Evolutionary conservation across 1,140 invertebrate genomes (phyloP).

Genomic region (Sinonovacula constricta): DNA sequence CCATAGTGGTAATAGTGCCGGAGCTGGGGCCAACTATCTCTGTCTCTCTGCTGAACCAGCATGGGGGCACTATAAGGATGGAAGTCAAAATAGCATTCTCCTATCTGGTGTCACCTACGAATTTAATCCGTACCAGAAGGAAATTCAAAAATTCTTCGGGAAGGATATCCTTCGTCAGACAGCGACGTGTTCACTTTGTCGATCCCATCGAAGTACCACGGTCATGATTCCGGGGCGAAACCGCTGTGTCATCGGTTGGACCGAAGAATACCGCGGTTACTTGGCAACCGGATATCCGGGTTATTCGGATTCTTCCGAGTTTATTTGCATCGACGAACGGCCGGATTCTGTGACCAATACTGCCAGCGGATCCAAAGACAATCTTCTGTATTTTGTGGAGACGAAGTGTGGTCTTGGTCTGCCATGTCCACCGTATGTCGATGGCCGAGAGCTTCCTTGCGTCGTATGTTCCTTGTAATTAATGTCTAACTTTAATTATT

Average conservation of each 20-base stretch:
- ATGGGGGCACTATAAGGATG: slow-evolving; percentile 20
- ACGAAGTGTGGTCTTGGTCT: slow-evolving; percentile 11
- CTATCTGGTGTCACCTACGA: slow-evolving; percentile 4
- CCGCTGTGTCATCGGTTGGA: slow-evolving; percentile 45
- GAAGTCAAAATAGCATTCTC: background rate
- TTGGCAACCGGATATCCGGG: slow-evolving; percentile 9
- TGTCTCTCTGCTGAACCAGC: slow-evolving; percentile 23
- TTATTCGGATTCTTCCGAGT: background rate
- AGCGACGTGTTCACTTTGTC: slow-evolving; percentile 52
- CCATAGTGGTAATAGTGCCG: background rate
- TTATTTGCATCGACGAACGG: slow-evolving; percentile 28
- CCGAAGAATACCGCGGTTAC: slow-evolving; percentile 45
- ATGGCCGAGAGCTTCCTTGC: background rate
- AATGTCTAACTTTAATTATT: too few relatives aligned
- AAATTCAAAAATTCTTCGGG: background rate
- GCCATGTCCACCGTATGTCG: slow-evolving; percentile 36
- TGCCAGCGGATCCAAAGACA: background rate
- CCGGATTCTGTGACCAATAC: slow-evolving; percentile 3
- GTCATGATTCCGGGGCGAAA: slow-evolving; percentile 51
- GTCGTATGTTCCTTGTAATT: background rate
- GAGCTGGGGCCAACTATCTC: slow-evolving; percentile 6
- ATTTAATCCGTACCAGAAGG: background rate
- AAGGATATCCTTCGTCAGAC: slow-evolving; percentile 4
- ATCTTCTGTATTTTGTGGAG: slow-evolving; percentile 29
- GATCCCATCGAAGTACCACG: slow-evolving; percentile 9